These are phyloP conservation scores for Scolanthus callimorphus DNA, from an alignment of 92 coral and sea anemone species.

Conservation along the genomic window DNA sequence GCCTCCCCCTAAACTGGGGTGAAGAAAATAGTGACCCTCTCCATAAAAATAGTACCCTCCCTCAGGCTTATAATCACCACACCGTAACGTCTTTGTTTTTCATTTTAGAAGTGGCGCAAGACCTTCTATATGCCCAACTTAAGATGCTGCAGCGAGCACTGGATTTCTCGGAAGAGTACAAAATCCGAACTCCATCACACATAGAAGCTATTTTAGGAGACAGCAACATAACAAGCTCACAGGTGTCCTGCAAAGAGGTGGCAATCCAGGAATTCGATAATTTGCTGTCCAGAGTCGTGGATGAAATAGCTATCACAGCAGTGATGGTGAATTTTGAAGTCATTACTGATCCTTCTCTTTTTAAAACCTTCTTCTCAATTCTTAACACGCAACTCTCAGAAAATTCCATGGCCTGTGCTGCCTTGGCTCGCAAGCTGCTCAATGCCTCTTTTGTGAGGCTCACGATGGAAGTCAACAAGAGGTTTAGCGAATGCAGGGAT, in stretches of 20 bases:
- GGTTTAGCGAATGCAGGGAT: slow-evolving; percentile 33
- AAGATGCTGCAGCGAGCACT: slow-evolving; percentile 51
- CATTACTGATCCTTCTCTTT: slow-evolving; percentile 45
- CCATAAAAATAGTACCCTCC: too few species aligned
- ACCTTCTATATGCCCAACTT: slow-evolving; percentile 47
- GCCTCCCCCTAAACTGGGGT: too few species aligned
- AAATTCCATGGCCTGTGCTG: slow-evolving; percentile 3
- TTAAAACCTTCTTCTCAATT: slow-evolving; percentile 63
- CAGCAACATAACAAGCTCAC: slow-evolving; percentile 5
- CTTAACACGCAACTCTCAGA: slow-evolving; percentile 50
- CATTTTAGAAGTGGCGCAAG: slow-evolving; percentile 60
- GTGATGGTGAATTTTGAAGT: slow-evolving; percentile 65
- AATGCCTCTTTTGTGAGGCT: slow-evolving; percentile 71
- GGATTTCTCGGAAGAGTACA: slow-evolving; percentile 29
- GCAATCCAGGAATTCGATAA: slow-evolving; percentile 16
- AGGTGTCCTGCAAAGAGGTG: slow-evolving; percentile 15
- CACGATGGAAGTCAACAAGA: slow-evolving; percentile 62
- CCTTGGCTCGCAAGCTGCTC: slow-evolving; percentile 71
- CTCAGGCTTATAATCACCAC: too few species aligned
- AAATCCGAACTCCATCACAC: slow-evolving; percentile 42
- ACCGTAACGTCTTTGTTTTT: too few species aligned
- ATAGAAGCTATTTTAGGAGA: slow-evolving; percentile 61
- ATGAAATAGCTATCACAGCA: slow-evolving; percentile 78
- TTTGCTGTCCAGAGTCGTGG: slow-evolving; percentile 56
- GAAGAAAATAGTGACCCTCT: too few species aligned